Evolutionary conservation across 1,140 invertebrate genomes (phyloP).

Genomic region (Teleogryllus occipitalis): DNA sequence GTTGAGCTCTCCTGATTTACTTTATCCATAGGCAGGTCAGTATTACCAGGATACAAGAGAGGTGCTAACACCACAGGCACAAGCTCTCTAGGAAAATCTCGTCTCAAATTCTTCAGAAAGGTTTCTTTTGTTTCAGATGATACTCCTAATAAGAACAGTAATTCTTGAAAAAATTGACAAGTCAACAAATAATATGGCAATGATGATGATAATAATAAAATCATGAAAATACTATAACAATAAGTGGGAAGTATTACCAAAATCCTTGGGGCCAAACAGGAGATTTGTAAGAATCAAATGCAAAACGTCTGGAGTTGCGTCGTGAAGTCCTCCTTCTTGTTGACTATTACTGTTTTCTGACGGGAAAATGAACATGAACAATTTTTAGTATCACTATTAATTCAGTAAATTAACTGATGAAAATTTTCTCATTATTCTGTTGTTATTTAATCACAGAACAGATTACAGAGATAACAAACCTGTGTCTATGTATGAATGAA

Average conservation of each 20-base stretch:
- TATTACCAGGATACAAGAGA: constrained; percentile 69
- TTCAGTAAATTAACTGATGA: not conserved
- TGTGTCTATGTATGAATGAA: constrained; percentile 74
- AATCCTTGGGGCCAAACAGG: constrained; percentile 42
- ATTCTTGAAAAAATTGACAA: not conserved
- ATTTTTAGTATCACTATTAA: not conserved
- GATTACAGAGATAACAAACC: constrained; percentile 34
- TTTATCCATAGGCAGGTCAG: constrained; percentile 59
- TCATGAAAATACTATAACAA: not conserved
- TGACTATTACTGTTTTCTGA: constrained; percentile 48
- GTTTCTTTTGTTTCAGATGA: constrained; percentile 63
- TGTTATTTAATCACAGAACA: not conserved
- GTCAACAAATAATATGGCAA: not conserved
- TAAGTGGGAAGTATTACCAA: constrained; percentile 32
- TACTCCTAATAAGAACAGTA: constrained; percentile 39
- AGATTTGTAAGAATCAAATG: constrained; percentile 67
- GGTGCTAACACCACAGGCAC: constrained; percentile 83
- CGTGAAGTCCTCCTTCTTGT: constrained; percentile 74
- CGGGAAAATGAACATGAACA: not conserved
- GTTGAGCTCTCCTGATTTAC: constrained; percentile 37
- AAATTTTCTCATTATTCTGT: not conserved
- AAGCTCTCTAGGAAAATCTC: constrained; percentile 78
- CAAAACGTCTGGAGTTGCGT: constrained; percentile 78
- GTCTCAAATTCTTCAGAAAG: constrained; percentile 69
- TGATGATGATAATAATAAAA: not conserved